Evolutionary conservation across 2,888 invertebrate genomes (phyloP), one percentile per base, ranked within the genome.

Genomic region (Physocephala rufipes): DNA sequence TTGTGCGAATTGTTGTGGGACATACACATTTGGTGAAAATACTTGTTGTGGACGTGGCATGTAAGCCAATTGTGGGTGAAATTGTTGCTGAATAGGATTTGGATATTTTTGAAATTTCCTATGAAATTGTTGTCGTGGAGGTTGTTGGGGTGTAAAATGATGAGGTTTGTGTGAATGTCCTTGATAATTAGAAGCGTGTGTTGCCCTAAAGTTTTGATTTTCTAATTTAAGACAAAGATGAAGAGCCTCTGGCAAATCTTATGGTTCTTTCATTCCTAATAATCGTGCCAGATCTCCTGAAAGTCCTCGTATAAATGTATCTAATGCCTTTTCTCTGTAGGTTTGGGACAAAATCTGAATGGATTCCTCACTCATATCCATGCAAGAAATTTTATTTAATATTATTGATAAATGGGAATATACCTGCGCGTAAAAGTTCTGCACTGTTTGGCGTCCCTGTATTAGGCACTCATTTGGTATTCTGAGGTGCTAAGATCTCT

Each of bases 391-490:
- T 72, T 79, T 76, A 65, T 77, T 78, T 26, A 78, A 19, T 4
- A 78, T 78, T 2, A 77, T 51, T 5, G 79, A 76, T 2, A 76
- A 63, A 19, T 78, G 75, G 1, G 74, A 53, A 47, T 76, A 77
- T 0, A 78, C 76, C 12, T 43, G 26, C 45, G 77, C 73, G 30
- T 78, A 78, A 45, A 75, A 78, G 24, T 77, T 72, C 4, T 67
- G 69, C 1, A 78, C 70, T 12, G 76, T 66, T 4, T 26, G 1
- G 5, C 47, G 72, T 1, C 73, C 67, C 61, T 76, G 74, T 2
- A 65, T 30, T n/a, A 74, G 21, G 3, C 64, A 68, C 1, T 70
- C 70, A 73, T 64, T 53, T 75, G 51, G 49, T 75, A 76, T 62
- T 76, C 78, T 0, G 76, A 59, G 1, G 76, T 78, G 12, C 63